Evolutionary conservation across 2,113 vertebrate genomes (phyloP).

Genomic region (Rafetus swinhoei): DNA sequence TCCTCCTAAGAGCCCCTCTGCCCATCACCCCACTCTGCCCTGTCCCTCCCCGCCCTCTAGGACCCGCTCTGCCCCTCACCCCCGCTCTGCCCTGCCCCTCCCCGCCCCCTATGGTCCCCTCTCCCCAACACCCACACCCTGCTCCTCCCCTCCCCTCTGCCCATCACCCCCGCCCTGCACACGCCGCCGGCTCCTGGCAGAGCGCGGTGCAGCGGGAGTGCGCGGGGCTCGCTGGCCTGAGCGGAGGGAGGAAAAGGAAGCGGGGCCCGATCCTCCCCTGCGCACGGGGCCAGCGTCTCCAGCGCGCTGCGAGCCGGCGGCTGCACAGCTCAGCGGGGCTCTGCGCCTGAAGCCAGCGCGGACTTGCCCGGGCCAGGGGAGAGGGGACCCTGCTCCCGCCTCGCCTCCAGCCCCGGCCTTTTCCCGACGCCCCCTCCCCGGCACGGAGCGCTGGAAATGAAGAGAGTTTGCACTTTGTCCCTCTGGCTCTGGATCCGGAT

Average conservation of each 20-base stretch:
- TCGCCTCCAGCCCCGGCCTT: not conserved
- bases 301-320: not conserved
- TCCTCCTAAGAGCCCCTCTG: too few species aligned
- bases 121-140: too few species aligned
- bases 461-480: conserved; percentile 85
- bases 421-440: not conserved
- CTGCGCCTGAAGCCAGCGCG: not conserved
- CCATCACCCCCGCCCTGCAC: not conserved
- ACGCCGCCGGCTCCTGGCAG: not conserved
- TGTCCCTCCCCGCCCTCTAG: not conserved
- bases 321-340: not conserved
- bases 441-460: conserved; percentile 85
- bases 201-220: conserved; percentile 2
- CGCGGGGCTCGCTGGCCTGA: not conserved
- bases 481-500: conserved; percentile 89
- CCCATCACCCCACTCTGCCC: not conserved
- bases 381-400: conserved; percentile 44
- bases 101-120: too few species aligned
- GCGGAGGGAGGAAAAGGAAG: conserved; percentile 84
- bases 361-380: conserved; percentile 55
- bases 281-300: not conserved
- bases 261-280: conserved; percentile 80
- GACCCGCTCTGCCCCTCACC: not conserved
- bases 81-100: not conserved
- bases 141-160: too few species aligned